A percentile compares a stretch with the other conserved stretches of the same genome.
Evolutionary conservation across 2,113 vertebrate species (phyloP).

Genomic region (Chaetops frenatus): DNA sequence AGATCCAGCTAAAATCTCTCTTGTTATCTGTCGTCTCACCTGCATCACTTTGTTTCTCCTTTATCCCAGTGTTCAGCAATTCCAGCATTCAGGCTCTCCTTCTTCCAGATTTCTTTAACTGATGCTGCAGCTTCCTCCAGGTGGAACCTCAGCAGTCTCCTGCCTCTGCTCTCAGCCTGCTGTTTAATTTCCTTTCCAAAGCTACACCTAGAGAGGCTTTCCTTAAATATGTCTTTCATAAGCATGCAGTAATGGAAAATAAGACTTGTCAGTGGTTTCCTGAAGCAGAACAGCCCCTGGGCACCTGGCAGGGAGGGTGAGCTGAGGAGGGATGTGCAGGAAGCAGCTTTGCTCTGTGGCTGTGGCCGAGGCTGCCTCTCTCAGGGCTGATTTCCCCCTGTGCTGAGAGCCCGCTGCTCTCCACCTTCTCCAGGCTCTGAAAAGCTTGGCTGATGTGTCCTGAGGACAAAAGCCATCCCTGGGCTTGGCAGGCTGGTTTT

Average conservation of each 20-base stretch:
- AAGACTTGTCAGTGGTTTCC: background rate
- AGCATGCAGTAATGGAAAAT: background rate
- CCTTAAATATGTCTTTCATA: background rate
- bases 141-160: background rate
- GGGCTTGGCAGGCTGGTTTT: background rate
- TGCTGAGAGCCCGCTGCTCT: background rate
- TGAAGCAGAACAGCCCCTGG: background rate
- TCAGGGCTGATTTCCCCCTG: background rate
- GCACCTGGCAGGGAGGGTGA: background rate
- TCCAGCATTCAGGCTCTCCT: background rate
- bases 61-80: background rate
- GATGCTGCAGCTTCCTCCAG: background rate
- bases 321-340: background rate
- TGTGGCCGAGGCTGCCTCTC: background rate
- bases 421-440: background rate
- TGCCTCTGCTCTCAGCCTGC: background rate
- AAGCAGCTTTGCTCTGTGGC: background rate
- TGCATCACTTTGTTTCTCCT: background rate
- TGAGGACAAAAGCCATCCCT: background rate
- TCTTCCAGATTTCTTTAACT: background rate
- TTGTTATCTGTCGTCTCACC: background rate
- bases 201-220: background rate
- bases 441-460: background rate
- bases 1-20: background rate
- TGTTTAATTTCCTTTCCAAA: background rate